Conservation (phyloP, 1,140 invertebrate genomes). For the Agrypnia vestita region DNA sequence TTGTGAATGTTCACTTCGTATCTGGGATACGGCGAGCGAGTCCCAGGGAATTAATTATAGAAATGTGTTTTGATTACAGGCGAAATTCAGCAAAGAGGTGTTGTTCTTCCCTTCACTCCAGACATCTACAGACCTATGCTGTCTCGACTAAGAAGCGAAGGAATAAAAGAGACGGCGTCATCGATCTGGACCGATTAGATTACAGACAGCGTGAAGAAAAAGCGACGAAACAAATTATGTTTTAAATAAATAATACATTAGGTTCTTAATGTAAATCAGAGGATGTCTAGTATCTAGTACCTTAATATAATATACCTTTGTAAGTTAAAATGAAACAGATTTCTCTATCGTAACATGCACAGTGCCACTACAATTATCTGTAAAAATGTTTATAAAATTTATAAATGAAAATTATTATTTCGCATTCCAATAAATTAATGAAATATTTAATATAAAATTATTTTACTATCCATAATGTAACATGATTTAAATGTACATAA, state of each 20-base stretch:
- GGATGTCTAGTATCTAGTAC: background rate
- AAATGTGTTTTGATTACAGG: slow-evolving; percentile 73
- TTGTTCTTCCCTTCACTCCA: slow-evolving; percentile 89
- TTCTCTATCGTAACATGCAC: too few species aligned
- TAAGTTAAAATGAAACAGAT: too few species aligned
- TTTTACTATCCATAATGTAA: too few species aligned
- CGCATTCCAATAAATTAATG: too few species aligned
- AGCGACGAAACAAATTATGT: background rate
- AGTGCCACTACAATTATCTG: too few species aligned
- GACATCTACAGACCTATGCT: slow-evolving; percentile 95
- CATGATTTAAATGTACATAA: too few species aligned
- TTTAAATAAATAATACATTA: background rate
- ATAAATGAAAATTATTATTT: too few species aligned
- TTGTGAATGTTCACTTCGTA: slow-evolving; percentile 35
- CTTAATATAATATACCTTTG: background rate
- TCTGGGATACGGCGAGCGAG: background rate
- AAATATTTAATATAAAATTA: too few species aligned
- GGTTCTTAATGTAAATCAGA: background rate
- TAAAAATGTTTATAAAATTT: too few species aligned
- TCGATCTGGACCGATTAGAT: slow-evolving; percentile 58
- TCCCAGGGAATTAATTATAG: slow-evolving; percentile 42
- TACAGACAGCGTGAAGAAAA: background rate
- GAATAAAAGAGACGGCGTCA: slow-evolving; percentile 85
- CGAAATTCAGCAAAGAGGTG: slow-evolving; percentile 96
- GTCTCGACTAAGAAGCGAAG: slow-evolving; percentile 87